Evolutionary conservation across 2,888 invertebrate genomes (phyloP).

Genomic region (Polyommatus iphigenia): DNA sequence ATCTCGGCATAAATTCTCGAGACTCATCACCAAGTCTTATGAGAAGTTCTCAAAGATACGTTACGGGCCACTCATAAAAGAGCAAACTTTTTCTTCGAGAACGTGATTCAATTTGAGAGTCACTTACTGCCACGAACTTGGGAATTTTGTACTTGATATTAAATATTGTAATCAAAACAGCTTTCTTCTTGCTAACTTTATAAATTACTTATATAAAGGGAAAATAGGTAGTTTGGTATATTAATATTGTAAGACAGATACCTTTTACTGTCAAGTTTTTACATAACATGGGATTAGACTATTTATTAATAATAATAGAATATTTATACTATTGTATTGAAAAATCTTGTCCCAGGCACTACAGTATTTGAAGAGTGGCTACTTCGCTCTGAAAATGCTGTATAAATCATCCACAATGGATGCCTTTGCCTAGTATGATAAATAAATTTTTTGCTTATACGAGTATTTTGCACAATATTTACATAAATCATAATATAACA

Average conservation of each 20-base stretch:
- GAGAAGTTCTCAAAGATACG: slow-evolving; percentile 21
- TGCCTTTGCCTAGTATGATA: too few relatives aligned
- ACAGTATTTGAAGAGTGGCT: too few relatives aligned
- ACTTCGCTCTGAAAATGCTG: too few relatives aligned
- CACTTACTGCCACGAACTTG: background rate
- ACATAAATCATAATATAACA: background rate
- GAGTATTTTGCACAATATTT: too few relatives aligned
- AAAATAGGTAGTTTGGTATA: background rate
- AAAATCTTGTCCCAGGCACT: too few relatives aligned
- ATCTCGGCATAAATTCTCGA: slow-evolving; percentile 15
- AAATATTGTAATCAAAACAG: background rate
- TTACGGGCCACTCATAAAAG: slow-evolving; percentile 10
- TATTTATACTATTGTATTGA: too few relatives aligned
- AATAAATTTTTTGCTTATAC: too few relatives aligned
- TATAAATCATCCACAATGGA: too few relatives aligned
- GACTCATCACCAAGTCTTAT: slow-evolving; percentile 22
- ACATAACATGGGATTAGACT: too few relatives aligned
- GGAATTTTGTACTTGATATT: background rate
- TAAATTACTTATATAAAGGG: too few relatives aligned
- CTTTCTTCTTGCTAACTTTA: background rate
- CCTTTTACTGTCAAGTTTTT: background rate
- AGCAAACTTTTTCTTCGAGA: background rate
- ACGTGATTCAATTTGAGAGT: slow-evolving; percentile 12
- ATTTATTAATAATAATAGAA: too few relatives aligned
- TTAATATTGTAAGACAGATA: background rate